Percentiles rank a stretch among this genome's conserved stretches.
Evolutionary conservation across 2,797 vertebrate genomes (phyloP).

Genomic region (Zalophus californianus): DNA sequence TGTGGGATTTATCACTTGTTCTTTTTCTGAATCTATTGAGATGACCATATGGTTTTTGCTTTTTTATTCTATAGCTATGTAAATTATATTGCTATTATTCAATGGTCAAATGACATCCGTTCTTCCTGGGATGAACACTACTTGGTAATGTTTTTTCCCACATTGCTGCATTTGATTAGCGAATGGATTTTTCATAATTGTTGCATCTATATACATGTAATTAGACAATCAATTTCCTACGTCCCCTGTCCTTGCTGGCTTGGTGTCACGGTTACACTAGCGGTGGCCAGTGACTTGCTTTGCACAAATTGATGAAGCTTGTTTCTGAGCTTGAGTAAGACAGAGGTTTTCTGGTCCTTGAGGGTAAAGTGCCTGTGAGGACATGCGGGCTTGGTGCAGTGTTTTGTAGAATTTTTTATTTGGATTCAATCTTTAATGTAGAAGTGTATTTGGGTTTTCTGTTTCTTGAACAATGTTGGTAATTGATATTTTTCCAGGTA

Average conservation of each 20-base stretch:
- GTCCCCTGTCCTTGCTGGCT: background rate
- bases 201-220: background rate
- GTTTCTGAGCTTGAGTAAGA: background rate
- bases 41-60: background rate
- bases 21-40: background rate
- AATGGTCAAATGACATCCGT: background rate
- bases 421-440: background rate
- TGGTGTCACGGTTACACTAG: background rate
- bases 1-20: background rate
- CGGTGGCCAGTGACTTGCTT: background rate
- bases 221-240: background rate
- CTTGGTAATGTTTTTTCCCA: background rate
- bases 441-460: background rate
- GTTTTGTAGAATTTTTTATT: slow-evolving; percentile 9
- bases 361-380: background rate
- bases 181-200: background rate
- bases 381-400: background rate
- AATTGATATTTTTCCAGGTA: background rate
- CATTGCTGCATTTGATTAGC: background rate
- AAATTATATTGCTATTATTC: background rate
- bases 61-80: background rate
- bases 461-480: background rate
- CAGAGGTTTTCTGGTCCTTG: background rate
- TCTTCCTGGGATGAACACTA: background rate
- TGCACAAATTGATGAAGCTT: background rate